Percentiles rank a stretch among this genome's conserved stretches.
Evolutionary conservation across 2,888 invertebrate species (phyloP).

Genomic region (Eupelmus urozonus): DNA sequence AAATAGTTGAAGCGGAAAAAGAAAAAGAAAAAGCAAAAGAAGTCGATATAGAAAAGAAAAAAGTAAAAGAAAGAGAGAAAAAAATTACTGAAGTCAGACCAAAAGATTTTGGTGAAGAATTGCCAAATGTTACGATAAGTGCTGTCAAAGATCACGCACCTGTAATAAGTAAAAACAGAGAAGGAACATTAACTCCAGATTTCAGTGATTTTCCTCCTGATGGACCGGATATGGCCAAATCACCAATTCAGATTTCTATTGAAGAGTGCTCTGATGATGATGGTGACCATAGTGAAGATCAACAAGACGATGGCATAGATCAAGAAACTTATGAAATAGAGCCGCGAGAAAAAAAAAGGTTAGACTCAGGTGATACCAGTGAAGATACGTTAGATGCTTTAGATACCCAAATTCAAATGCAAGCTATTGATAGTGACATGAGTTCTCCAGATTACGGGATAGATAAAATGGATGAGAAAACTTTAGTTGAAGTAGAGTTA

Average conservation of each 20-base stretch:
- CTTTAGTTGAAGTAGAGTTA: constrained; percentile 78
- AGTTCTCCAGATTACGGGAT: constrained; percentile 74
- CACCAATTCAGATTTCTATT: constrained; percentile 76
- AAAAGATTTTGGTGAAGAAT: constrained; percentile 63
- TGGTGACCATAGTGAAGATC: constrained; percentile 64
- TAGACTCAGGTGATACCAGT: constrained; percentile 73
- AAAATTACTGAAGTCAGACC: constrained; percentile 43
- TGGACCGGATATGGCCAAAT: constrained; percentile 71
- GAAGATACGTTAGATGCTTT: constrained; percentile 75
- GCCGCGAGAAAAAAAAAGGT: constrained; percentile 69
- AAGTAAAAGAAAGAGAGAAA: constrained; percentile 35
- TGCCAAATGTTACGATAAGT: constrained; percentile 71
- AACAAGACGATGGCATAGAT: constrained; percentile 65
- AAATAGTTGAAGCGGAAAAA: constrained; percentile 67
- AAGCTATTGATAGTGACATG: constrained; percentile 72
- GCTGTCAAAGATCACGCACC: constrained; percentile 60
- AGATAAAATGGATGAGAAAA: constrained; percentile 75
- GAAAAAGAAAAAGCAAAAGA: constrained; percentile 68
- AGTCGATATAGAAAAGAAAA: constrained; percentile 63
- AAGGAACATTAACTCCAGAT: constrained; percentile 54
- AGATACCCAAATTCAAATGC: constrained; percentile 72
- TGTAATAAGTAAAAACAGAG: constrained; percentile 22
- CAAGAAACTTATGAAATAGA: constrained; percentile 68
- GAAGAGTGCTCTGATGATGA: constrained; percentile 76
- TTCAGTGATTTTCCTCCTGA: constrained; percentile 57